Percentiles rank a stretch among this genome's conserved stretches.
Conservation (phyloP, 2,797 vertebrate genomes). For the Acipenser oxyrinchus region DNA sequence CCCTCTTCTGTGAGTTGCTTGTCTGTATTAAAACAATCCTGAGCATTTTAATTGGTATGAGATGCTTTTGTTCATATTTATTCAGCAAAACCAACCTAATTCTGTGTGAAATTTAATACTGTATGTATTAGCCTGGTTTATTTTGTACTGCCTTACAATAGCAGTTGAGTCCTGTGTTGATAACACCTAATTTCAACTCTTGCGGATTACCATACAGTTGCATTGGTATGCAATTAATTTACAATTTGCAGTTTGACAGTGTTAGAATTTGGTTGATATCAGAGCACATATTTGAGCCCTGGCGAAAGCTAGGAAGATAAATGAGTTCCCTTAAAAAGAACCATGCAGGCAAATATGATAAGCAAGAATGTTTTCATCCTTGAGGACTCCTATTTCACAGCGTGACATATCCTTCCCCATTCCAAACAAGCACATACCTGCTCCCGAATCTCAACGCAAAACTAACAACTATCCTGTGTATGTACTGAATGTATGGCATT, state of each 20-base stretch:
- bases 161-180: neutral
- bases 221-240: conserved; percentile 6
- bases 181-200: conserved; percentile 7
- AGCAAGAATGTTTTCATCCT: no score
- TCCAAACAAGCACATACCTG: no score
- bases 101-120: conserved; percentile 5
- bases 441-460: no score
- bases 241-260: conserved; percentile 6
- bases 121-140: conserved; percentile 1
- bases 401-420: no score
- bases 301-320: neutral
- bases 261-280: conserved; percentile 4
- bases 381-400: no score
- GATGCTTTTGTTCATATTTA: neutral
- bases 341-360: no score
- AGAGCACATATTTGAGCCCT: neutral
- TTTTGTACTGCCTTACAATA: neutral
- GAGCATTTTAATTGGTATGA: neutral
- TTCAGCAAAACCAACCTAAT: neutral
- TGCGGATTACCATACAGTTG: conserved; percentile 1
- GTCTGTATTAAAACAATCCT: no score
- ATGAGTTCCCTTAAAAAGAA: neutral
- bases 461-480: no score
- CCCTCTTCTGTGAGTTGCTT: no score
- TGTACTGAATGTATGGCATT: no score